Evolutionary conservation across 2,888 invertebrate species (phyloP), one percentile per base, ranked within the genome.

Genomic region (Stramonita haemastoma): DNA sequence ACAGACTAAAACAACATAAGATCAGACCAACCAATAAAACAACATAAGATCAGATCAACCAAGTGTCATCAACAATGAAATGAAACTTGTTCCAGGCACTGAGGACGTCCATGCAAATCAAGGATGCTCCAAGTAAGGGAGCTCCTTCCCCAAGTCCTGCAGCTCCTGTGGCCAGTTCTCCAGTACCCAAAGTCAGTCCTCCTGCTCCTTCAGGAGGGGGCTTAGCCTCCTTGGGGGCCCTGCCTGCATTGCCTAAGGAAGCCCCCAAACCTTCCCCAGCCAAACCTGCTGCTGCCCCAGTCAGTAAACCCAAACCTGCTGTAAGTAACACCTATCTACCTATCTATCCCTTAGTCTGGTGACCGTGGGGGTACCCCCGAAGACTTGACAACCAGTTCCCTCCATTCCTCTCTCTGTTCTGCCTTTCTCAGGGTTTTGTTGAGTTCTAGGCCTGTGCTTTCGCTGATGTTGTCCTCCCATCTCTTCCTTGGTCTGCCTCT

Each of bases 241-340:
- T 87, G 29, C 87, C 87, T n/a, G 70, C 36, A 22, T 19, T 87
- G 17, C 73, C 87, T n/a, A 73, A 73, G 32, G 87, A 87, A 8
- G 26, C 32, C 34, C n/a, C 86, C n/a, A 91, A 91, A 11, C 89
- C 91, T 1, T 87, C 90, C 0, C 86, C 91, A 13, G 66, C 87
- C 22, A 90, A 91, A 73, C 86, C 91, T 8, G 87, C 91, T n/a
- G 90, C 90, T 84, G 90, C 91, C 26, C 22, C 85, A 57, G 29
- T n/a, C 85, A 57, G 29, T 85, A 57, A 57, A 66, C 86, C 60
- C 22, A 86, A 86, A 66, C 86, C 86, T 60, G 86, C 36, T 34
- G 83, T 83, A 46, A 46, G 83, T 46, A 11, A 46, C 60, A 22
- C 46, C n/a, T n/a, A n/a, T n/a, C n/a, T n/a, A n/a, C n/a, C n/a